Conservation (phyloP, 2,888 invertebrate genomes). For the Hydraecia micacea region DNA sequence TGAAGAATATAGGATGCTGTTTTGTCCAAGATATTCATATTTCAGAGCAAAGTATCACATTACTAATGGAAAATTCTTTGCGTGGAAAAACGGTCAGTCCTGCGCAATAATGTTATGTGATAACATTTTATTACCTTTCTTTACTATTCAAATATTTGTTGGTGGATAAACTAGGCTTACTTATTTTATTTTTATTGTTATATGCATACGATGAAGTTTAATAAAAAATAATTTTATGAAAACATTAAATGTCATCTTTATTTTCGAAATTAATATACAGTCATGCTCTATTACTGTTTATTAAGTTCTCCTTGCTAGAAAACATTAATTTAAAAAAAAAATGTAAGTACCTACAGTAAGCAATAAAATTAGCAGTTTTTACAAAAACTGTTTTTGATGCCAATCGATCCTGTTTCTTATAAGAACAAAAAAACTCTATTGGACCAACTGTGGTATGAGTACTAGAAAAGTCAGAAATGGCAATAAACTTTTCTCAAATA, state of each 20-base stretch:
- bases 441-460: too few species aligned
- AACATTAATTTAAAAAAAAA: too few species aligned
- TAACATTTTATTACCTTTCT: constrained; percentile 5
- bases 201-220: background rate
- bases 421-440: too few species aligned
- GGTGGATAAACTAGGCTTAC: background rate
- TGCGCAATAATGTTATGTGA: constrained; percentile 9
- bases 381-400: too few species aligned
- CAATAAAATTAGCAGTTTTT: too few species aligned
- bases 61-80: constrained; percentile 18
- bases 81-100: background rate
- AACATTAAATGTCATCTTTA: background rate
- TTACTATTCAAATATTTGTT: constrained; percentile 10
- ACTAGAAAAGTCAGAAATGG: too few species aligned
- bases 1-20: background rate
- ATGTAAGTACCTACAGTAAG: too few species aligned
- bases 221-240: too few species aligned
- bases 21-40: background rate
- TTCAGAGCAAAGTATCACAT: background rate
- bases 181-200: background rate
- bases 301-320: background rate
- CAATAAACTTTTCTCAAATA: too few species aligned
- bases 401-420: too few species aligned
- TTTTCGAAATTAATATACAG: background rate
- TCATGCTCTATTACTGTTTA: background rate